A percentile compares a stretch with the other conserved stretches of the same genome.
Conservation (phyloP, 2,888 invertebrate genomes). For the Coenonympha arcania region DNA sequence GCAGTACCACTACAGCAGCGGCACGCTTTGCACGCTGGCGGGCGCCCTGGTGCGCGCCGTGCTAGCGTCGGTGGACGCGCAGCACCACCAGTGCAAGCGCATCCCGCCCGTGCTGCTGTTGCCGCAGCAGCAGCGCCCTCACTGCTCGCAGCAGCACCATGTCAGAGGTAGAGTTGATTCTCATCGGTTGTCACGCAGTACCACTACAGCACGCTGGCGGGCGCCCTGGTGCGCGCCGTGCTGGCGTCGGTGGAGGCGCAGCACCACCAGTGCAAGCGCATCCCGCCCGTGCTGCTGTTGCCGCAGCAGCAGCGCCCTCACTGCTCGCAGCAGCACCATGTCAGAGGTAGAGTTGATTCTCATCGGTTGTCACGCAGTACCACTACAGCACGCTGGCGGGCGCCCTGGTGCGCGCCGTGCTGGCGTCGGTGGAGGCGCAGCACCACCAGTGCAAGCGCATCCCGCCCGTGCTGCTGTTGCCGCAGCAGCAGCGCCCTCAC, state of each 20-base stretch:
- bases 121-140: constrained; percentile 69
- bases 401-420: constrained; percentile 87
- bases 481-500: constrained; percentile 56
- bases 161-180: constrained; percentile 1
- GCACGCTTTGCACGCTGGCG: constrained; percentile 79
- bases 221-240: constrained; percentile 88
- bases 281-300: constrained; percentile 86
- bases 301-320: constrained; percentile 63
- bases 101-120: constrained; percentile 87
- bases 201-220: constrained; percentile 82
- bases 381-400: no score
- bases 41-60: constrained; percentile 90
- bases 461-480: constrained; percentile 85
- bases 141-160: constrained; percentile 11
- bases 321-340: constrained; percentile 10
- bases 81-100: constrained; percentile 91
- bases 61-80: constrained; percentile 91
- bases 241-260: constrained; percentile 93
- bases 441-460: constrained; percentile 92
- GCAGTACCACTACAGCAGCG: constrained; percentile 84
- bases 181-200: no score
- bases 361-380: no score
- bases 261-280: constrained; percentile 90
- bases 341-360: neutral
- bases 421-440: constrained; percentile 93